Base-by-base conservation (phyloP, 2,113 vertebrate species). In the Glareola pratincola region DNA sequence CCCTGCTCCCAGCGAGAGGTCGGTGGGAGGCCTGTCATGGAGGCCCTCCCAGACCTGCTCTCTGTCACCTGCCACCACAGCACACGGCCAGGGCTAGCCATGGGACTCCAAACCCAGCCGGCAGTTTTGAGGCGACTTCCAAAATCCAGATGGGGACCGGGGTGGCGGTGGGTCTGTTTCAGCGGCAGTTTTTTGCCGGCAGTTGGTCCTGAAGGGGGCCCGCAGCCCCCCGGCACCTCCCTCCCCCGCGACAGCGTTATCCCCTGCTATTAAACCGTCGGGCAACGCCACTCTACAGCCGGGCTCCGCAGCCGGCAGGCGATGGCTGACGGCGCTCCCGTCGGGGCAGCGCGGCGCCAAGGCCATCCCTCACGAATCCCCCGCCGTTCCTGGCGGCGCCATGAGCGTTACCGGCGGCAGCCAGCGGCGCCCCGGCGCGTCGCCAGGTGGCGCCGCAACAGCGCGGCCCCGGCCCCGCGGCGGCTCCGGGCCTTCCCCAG, bases 391-490 rank as follows among this genome's bases (percentile, higher is more conserved):
- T 6, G 57, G 27, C 39, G 8, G n/a, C 41, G 14, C 41, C 51
- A 1, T 3, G n/a, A 14, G 37, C 48, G 7, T 5, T 19, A 36
- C 29, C 24, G 20, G 45, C n/a, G 23, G 36, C 9, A 57, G 45
- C 4, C 53, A 15, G n/a, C 7, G 4, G 26, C 14, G 23, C 12
- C 18, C 6, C 45, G 1, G 1, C 1, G 7, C 1, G 41, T 94
- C 97, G 94, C 96, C 82, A 98, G 98, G 96, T 95, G 98, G 97
- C 85, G 82, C 96, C 68, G 16, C 30, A 41, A 43, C 92, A 24
- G 56, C 78, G 63, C 91, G 8, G 47, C 14, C 36, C 29, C 11
- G 15, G 26, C 27, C 39, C 54, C 23, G 34, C 51, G 51, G 26
- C 13, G 9, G 29, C 59, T 21, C 53, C 37, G 43, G 63, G 29